These are phyloP conservation scores for Drosophila buzzatii DNA, from an alignment of 2,888 invertebrate species.

Conservation along the genomic window DNA sequence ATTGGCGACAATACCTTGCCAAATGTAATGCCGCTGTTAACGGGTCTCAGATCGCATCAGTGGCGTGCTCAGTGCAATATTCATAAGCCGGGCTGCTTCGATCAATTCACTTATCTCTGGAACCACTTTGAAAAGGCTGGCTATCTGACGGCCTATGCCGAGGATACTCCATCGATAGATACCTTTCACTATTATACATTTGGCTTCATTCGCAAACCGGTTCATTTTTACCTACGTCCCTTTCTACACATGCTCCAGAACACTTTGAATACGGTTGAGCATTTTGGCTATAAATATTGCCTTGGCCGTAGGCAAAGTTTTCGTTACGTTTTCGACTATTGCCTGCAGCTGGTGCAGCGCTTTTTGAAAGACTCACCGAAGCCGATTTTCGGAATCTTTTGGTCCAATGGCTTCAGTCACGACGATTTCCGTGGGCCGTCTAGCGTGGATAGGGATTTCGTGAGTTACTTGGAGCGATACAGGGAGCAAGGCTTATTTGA, in stretches of 20 bases:
- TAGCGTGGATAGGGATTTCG: constrained; percentile 88
- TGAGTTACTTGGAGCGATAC: constrained; percentile 87
- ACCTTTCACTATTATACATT: neutral
- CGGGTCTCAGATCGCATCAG: constrained; percentile 87
- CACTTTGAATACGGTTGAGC: constrained; percentile 85
- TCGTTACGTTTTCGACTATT: constrained; percentile 88
- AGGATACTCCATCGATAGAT: constrained; percentile 87
- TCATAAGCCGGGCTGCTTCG: constrained; percentile 86
- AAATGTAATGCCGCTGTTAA: constrained; percentile 92
- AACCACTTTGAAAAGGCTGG: constrained; percentile 88
- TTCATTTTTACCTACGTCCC: constrained; percentile 92
- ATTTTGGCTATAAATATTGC: constrained; percentile 86
- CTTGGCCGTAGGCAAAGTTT: constrained; percentile 87
- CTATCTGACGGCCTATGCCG: constrained; percentile 91
- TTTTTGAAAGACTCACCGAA: constrained; percentile 86
- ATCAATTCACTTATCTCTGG: constrained; percentile 91
- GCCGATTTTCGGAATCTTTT: constrained; percentile 90
- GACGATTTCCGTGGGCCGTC: constrained; percentile 88
- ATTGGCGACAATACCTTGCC: constrained; percentile 94
- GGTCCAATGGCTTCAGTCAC: constrained; percentile 91
- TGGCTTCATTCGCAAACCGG: constrained; percentile 89
- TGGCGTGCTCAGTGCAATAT: constrained; percentile 86
- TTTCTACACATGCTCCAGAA: constrained; percentile 88
- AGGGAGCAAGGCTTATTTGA: constrained; percentile 87
- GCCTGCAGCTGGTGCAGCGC: constrained; percentile 87